phyloP scores from a whole-genome alignment of 2,888 invertebrate species.

The Eretmocerus hayati region DNA sequence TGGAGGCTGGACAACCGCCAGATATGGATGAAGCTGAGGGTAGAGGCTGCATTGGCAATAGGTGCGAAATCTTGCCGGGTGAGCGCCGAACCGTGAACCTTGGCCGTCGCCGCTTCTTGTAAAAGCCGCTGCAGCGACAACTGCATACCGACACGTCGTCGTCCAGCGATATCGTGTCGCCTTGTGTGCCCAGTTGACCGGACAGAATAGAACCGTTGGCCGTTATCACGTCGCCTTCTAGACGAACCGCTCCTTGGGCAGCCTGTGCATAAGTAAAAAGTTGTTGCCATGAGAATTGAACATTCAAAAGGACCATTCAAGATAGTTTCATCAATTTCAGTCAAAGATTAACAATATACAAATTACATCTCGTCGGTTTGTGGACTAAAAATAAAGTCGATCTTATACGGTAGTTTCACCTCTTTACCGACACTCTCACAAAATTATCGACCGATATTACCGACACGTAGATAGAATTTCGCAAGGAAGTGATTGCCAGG shows the following conservation, averaged over 20 bases:
- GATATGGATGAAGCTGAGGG: slow-evolving; percentile 20
- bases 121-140: slow-evolving; percentile 47
- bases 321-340: too few relatives aligned
- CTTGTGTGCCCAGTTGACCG: slow-evolving; percentile 52
- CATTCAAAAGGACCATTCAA: too few relatives aligned
- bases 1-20: too few relatives aligned
- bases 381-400: too few relatives aligned
- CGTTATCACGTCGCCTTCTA: slow-evolving; percentile 96
- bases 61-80: slow-evolving; percentile 51
- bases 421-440: too few relatives aligned
- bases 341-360: too few relatives aligned
- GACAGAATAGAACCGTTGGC: slow-evolving; percentile 85
- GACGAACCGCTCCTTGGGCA: slow-evolving; percentile 85
- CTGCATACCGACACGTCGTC: slow-evolving; percentile 47
- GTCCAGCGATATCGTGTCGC: slow-evolving; percentile 45
- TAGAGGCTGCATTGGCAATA: slow-evolving; percentile 48
- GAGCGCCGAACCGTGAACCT: slow-evolving; percentile 51
- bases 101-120: slow-evolving; percentile 43
- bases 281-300: too few relatives aligned
- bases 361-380: too few relatives aligned
- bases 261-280: slow-evolving; percentile 67
- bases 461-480: too few relatives aligned
- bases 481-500: too few relatives aligned
- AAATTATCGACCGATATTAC: too few relatives aligned
- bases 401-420: too few relatives aligned